Conservation (phyloP, 2,113 vertebrate species). For the Forbesichthys agassizii region DNA sequence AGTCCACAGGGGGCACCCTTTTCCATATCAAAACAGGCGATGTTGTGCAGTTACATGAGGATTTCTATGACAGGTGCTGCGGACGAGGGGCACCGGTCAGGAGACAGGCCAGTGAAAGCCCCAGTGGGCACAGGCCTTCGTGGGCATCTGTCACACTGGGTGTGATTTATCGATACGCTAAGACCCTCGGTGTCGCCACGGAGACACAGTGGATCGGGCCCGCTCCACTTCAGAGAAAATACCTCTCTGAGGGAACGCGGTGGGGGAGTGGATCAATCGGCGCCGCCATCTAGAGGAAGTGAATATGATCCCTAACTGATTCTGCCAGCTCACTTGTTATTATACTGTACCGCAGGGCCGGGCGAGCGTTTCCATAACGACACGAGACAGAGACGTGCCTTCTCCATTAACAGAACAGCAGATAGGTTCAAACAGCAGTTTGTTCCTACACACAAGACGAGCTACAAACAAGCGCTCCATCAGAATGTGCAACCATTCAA, state of each 20-base stretch:
- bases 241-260: not conserved
- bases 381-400: not conserved
- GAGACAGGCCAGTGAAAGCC: not conserved
- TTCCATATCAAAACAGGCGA: no score
- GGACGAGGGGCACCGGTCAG: constrained; percentile 14
- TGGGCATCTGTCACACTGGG: constrained; percentile 6
- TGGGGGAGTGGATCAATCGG: constrained; percentile 9
- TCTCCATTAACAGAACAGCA: not conserved
- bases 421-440: not conserved
- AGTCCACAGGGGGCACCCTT: no score
- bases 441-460: no score
- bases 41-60: not conserved
- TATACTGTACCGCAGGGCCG: not conserved
- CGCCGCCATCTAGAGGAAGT: not conserved
- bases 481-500: no score
- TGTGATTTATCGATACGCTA: constrained; percentile 35
- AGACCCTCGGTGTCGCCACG: constrained; percentile 18
- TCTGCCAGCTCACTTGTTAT: constrained; percentile 7
- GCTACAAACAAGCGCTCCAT: no score
- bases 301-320: constrained; percentile 10
- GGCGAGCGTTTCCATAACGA: not conserved
- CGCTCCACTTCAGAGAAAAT: constrained; percentile 21
- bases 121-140: not conserved
- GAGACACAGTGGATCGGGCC: not conserved
- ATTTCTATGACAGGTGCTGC: constrained; percentile 47